Conservation (phyloP, 2,888 invertebrate species). For the Limnephilus marmoratus region DNA sequence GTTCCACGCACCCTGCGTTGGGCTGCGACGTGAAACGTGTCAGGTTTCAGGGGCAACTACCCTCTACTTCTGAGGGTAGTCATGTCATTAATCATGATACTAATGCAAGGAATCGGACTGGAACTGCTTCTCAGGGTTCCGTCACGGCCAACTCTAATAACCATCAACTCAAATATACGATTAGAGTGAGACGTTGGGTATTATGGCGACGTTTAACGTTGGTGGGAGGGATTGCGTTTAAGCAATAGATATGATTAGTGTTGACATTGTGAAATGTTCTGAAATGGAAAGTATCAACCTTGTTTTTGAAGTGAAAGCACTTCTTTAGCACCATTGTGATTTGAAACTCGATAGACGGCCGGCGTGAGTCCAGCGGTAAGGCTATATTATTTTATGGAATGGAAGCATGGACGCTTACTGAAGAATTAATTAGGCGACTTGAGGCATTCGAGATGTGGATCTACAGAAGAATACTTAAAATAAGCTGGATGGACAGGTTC, state of each 20-base stretch:
- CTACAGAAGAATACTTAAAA: too few species aligned
- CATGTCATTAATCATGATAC: constrained; percentile 26
- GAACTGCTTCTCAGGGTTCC: constrained; percentile 29
- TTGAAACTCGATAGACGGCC: too few species aligned
- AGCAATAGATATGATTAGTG: background rate
- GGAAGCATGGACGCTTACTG: too few species aligned
- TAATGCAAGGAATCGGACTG: constrained; percentile 22
- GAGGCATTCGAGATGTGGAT: too few species aligned
- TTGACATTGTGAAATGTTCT: too few species aligned
- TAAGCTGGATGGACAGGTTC: too few species aligned
- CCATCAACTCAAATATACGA: constrained; percentile 14
- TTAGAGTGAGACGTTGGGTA: background rate
- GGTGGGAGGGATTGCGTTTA: background rate
- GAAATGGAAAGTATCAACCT: too few species aligned
- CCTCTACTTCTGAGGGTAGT: background rate
- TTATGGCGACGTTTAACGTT: background rate
- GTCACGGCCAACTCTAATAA: constrained; percentile 28
- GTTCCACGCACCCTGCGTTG: background rate
- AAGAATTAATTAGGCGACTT: too few species aligned
- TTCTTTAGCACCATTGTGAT: too few species aligned
- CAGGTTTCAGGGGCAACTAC: background rate
- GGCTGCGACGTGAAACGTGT: background rate
- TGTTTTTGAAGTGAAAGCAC: too few species aligned
- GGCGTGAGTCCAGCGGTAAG: too few species aligned
- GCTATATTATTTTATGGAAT: too few species aligned